These are phyloP conservation scores for Tetrax tetrax DNA, from an alignment of 2,113 vertebrate genomes.

Conservation along the genomic window DNA sequence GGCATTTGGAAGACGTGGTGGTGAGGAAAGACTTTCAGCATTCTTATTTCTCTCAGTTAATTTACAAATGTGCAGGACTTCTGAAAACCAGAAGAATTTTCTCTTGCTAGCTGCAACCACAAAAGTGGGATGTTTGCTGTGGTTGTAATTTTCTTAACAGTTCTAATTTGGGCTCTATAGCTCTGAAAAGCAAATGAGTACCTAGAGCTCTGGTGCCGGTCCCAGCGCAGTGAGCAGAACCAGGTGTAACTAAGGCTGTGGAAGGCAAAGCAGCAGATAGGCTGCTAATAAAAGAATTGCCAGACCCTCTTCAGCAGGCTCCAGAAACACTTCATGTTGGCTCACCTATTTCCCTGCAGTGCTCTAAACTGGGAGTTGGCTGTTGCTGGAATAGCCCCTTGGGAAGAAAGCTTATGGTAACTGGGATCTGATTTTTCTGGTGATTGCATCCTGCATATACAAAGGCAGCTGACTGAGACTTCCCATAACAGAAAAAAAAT, in stretches of 20 bases:
- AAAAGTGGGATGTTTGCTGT: neutral
- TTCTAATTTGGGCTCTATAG: neutral
- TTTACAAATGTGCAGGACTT: neutral
- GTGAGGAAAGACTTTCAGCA: neutral
- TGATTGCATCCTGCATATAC: fast-evolving
- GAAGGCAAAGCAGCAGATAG: neutral
- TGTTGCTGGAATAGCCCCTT: neutral
- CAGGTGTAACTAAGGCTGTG: neutral
- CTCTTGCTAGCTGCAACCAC: neutral
- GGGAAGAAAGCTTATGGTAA: neutral
- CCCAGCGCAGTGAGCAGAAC: neutral
- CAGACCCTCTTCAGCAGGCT: neutral
- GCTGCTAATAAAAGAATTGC: neutral
- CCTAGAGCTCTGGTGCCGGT: neutral
- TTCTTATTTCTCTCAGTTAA: neutral
- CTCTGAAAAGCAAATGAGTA: neutral
- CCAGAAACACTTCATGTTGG: neutral
- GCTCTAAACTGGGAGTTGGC: neutral
- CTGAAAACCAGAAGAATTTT: neutral
- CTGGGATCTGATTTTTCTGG: neutral
- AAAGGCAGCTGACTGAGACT: neutral
- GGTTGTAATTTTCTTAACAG: neutral
- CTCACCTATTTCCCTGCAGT: neutral
- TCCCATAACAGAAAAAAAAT: neutral
- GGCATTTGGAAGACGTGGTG: neutral